phyloP scores from a whole-genome alignment of 2,113 vertebrate species.

The Limnothrissa miodon region DNA sequence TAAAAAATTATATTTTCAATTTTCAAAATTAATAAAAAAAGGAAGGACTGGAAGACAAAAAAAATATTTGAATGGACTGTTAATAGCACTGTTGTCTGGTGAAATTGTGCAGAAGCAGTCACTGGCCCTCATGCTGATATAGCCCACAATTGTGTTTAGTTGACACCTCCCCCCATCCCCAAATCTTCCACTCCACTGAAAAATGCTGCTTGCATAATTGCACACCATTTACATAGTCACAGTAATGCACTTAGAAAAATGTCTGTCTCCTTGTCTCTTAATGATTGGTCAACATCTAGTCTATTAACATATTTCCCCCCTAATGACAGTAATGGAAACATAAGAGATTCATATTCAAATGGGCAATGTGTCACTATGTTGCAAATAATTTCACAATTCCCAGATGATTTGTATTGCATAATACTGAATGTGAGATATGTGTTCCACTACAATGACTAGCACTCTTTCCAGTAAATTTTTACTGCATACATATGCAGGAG shows the following conservation, averaged over 20 bases:
- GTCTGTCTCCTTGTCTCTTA: constrained; percentile 19
- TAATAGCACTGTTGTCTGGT: background rate
- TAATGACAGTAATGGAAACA: background rate
- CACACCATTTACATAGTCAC: constrained; percentile 34
- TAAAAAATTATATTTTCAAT: too few species aligned
- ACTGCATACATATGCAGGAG: background rate
- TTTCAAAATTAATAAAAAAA: background rate
- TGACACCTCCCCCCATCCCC: background rate
- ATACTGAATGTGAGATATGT: background rate
- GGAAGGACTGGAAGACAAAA: background rate
- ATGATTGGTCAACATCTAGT: background rate
- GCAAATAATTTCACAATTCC: background rate
- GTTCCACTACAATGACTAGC: background rate
- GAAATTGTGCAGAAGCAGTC: constrained; percentile 20
- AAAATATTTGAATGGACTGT: background rate
- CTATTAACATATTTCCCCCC: background rate
- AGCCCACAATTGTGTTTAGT: constrained; percentile 16
- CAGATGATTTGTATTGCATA: background rate
- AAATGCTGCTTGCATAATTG: constrained; percentile 30
- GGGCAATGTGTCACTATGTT: background rate
- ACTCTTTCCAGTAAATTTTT: background rate
- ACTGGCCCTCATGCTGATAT: constrained; percentile 14
- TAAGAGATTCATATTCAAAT: background rate
- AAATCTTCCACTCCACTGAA: constrained; percentile 27
- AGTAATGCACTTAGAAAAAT: constrained; percentile 29